These are phyloP conservation scores for Elgaria multicarinata DNA, from an alignment of 2,113 vertebrate species.

Conservation along the genomic window DNA sequence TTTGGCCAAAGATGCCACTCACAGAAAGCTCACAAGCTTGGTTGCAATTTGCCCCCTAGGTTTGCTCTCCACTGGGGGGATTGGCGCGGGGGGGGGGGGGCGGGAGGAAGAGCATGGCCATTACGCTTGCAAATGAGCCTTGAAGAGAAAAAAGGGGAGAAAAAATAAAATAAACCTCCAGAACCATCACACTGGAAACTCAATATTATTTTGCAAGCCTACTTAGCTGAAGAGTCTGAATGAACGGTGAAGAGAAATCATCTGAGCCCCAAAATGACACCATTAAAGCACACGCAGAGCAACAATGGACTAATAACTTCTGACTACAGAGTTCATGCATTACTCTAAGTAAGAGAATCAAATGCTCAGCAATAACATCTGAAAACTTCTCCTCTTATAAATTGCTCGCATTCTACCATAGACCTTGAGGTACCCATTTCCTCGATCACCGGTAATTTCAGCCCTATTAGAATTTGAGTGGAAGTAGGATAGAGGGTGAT, in stretches of 20 bases:
- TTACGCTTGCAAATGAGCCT: conserved; percentile 46
- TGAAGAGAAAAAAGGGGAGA: conserved; percentile 22
- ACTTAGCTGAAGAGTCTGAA: conserved; percentile 7
- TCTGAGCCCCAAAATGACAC: background rate
- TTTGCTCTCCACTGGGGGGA: conserved; percentile 12
- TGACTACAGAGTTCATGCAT: background rate
- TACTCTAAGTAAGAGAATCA: background rate
- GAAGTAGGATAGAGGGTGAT: background rate
- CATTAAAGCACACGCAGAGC: background rate
- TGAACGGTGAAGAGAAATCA: background rate
- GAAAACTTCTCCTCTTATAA: background rate
- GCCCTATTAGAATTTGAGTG: background rate
- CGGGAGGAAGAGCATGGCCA: background rate
- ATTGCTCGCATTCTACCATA: background rate
- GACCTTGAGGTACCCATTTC: conserved; percentile 3
- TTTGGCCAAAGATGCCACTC: conserved; percentile 38
- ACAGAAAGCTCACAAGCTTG: conserved; percentile 24
- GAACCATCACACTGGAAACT: conserved; percentile 28
- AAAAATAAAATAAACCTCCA: conserved; percentile 18
- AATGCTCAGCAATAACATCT: background rate
- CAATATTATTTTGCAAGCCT: conserved; percentile 17
- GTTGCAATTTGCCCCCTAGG: conserved; percentile 29
- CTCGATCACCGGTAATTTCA: background rate
- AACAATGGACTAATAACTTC: background rate
- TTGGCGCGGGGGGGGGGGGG: background rate